phyloP scores from a whole-genome alignment of 1,140 invertebrate species.

The Eriosoma lanigerum region DNA sequence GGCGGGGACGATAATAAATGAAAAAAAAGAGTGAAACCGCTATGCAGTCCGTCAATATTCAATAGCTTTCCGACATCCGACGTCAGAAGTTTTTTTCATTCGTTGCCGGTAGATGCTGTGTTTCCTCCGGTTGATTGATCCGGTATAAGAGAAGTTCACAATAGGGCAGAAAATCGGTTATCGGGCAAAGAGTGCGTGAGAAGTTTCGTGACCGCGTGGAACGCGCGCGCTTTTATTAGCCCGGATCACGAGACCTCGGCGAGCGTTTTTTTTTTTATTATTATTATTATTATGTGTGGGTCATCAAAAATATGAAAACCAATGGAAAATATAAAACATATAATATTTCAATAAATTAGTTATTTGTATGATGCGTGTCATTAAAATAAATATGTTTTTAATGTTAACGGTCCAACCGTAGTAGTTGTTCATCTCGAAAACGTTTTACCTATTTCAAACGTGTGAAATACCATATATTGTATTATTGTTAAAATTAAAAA shows the following conservation, averaged over 20 bases:
- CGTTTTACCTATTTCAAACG: too few species aligned
- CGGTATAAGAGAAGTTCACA: neutral
- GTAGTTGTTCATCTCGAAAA: too few species aligned
- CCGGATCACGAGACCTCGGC: neutral
- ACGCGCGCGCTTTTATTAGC: neutral
- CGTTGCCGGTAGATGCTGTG: neutral
- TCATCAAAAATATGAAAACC: too few species aligned
- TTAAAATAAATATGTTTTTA: too few species aligned
- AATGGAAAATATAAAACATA: too few species aligned
- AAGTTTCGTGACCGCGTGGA: neutral
- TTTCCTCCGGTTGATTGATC: constrained; percentile 16
- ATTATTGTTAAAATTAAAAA: too few species aligned
- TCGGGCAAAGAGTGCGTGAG: neutral
- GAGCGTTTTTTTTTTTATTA: too few species aligned
- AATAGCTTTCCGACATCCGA: neutral
- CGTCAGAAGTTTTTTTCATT: neutral
- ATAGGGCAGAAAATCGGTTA: constrained; percentile 18
- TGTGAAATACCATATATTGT: too few species aligned
- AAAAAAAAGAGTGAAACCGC: neutral
- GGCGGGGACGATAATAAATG: neutral
- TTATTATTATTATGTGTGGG: too few species aligned
- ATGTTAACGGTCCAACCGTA: too few species aligned
- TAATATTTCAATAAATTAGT: too few species aligned
- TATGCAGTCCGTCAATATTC: constrained; percentile 27
- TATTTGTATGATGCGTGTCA: too few species aligned